A percentile compares a stretch with the other conserved stretches of the same genome.
phyloP scores from a whole-genome alignment of 2,797 vertebrate species.

The Dallia pectoralis region DNA sequence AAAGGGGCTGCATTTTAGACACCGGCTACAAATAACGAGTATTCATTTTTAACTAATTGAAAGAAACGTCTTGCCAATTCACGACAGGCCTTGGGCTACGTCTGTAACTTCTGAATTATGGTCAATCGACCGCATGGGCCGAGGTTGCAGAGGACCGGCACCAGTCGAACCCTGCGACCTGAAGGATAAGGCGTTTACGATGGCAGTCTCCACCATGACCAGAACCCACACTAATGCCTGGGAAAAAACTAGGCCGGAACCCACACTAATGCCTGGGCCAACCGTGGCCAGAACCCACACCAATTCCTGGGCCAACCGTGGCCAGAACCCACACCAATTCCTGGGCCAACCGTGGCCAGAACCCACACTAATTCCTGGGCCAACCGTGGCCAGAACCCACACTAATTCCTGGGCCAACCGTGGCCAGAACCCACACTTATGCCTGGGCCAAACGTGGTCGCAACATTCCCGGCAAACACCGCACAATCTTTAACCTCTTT shows the following conservation, averaged over 20 bases:
- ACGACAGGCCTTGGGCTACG: constrained; percentile 27
- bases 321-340: constrained; percentile 51
- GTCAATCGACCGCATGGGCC: constrained; percentile 34
- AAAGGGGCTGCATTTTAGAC: neutral
- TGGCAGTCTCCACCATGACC: constrained; percentile 17
- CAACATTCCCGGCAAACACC: constrained; percentile 65
- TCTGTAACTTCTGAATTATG: constrained; percentile 25
- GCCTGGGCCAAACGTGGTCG: constrained; percentile 51
- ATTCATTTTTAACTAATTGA: constrained; percentile 34
- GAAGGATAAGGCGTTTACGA: neutral
- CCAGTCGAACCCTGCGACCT: neutral
- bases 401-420: constrained; percentile 50
- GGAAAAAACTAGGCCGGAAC: constrained; percentile 53
- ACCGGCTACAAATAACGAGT: constrained; percentile 10
- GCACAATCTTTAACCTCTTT: constrained; percentile 75
- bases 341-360: constrained; percentile 50
- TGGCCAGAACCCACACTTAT: constrained; percentile 49
- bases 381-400: constrained; percentile 49
- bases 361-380: no score
- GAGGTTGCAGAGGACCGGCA: constrained; percentile 10
- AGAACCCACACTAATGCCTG: no score
- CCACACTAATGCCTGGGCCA: constrained; percentile 49
- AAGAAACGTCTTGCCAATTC: constrained; percentile 44
- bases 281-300: constrained; percentile 53
- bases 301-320: no score